A percentile compares a stretch with the other conserved stretches of the same genome.
phyloP scores from a whole-genome alignment of 2,797 vertebrate species.

The Ceryle rudis region DNA sequence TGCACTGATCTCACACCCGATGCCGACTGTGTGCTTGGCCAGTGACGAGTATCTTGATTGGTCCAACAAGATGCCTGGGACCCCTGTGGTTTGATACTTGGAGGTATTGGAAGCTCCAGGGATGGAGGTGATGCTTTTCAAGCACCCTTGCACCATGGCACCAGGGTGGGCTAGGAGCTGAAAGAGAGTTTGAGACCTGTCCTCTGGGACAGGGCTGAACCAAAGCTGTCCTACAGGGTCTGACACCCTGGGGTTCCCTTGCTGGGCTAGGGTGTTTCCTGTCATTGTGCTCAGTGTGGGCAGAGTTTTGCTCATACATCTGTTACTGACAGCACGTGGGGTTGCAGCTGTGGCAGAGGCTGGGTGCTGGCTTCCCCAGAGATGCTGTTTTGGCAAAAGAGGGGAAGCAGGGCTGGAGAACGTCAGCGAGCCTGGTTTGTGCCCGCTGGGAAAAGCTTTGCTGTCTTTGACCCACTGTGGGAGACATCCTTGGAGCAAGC shows the following conservation, averaged over 20 bases:
- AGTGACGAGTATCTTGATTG: background rate
- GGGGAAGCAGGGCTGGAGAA: background rate
- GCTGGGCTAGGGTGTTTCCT: background rate
- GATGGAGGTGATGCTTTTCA: background rate
- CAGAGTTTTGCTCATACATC: background rate
- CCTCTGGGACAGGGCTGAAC: background rate
- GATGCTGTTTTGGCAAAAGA: background rate
- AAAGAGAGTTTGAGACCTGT: background rate
- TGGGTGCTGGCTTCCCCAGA: background rate
- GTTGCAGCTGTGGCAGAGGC: background rate
- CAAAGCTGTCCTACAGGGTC: background rate
- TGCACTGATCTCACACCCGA: accelerated
- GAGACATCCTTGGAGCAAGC: background rate
- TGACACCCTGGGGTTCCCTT: background rate
- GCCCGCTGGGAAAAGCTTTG: background rate
- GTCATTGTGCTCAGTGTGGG: background rate
- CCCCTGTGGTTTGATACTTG: background rate
- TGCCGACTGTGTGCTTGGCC: accelerated
- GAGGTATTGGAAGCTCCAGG: background rate
- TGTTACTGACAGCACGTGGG: accelerated
- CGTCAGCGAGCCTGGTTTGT: background rate
- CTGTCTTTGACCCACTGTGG: background rate
- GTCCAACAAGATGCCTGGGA: accelerated
- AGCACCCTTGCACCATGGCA: background rate
- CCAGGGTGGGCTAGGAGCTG: accelerated